Evolutionary conservation across 30 jellyfish, hydroid and myxozoan genomes (phyloP).

Genomic region (Pelagia noctiluca): DNA sequence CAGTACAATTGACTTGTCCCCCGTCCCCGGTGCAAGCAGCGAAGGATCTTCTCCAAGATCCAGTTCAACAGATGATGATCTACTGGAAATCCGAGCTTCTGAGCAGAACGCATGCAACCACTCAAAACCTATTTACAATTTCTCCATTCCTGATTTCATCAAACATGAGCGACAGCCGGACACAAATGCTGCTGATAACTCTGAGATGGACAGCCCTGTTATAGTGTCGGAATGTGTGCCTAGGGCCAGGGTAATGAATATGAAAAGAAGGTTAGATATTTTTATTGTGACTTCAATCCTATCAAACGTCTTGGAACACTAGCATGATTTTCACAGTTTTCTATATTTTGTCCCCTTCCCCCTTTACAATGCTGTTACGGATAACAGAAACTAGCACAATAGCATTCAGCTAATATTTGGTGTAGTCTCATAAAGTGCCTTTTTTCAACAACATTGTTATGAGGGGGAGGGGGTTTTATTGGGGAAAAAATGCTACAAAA

Average conservation of each 20-base stretch:
- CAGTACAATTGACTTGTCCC: constrained; percentile 68
- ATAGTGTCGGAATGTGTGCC: neutral
- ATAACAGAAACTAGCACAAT: too few relatives aligned
- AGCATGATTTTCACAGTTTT: neutral
- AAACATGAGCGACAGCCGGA: constrained; percentile 79
- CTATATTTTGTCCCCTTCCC: too few relatives aligned
- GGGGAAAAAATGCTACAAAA: too few relatives aligned
- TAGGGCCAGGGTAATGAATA: constrained; percentile 35
- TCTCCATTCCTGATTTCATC: constrained; percentile 94
- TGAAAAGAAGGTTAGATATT: constrained; percentile 54
- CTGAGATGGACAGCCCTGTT: neutral
- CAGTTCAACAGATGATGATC: constrained; percentile 87
- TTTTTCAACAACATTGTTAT: too few relatives aligned
- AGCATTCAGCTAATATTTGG: too few relatives aligned
- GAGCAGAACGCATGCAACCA: constrained; percentile 67
- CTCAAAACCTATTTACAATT: constrained; percentile 87
- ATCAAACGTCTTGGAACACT: neutral
- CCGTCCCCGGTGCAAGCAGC: constrained; percentile 85
- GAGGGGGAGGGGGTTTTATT: too few relatives aligned
- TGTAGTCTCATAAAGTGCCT: neutral
- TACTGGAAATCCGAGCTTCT: constrained; percentile 57
- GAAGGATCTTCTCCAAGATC: constrained; percentile 94
- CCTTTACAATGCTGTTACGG: too few relatives aligned
- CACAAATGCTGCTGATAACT: constrained; percentile 33
- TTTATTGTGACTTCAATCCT: neutral